Conservation (phyloP, 2,797 vertebrate species). For the Tokudaia muenninki region DNA sequence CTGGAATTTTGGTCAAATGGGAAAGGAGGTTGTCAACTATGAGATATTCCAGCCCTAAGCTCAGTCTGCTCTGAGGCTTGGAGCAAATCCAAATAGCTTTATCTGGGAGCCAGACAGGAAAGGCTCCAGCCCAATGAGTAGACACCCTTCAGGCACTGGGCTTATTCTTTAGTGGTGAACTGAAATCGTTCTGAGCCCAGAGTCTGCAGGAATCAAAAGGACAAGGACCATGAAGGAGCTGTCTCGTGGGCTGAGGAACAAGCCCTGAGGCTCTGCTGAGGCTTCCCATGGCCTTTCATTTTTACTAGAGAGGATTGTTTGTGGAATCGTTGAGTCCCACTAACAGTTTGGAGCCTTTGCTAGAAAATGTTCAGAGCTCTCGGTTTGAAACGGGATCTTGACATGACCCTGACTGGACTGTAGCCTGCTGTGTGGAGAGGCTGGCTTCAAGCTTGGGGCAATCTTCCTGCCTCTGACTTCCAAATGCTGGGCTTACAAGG, state of each 20-base stretch:
- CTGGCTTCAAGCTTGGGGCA: not conserved
- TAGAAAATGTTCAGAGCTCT: slow-evolving; percentile 47
- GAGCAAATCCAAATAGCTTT: slow-evolving; percentile 28
- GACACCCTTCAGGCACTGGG: not conserved
- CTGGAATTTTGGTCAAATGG: not conserved
- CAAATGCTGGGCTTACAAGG: not conserved
- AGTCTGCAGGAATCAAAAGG: not conserved
- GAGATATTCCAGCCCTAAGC: not conserved
- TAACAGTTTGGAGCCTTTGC: slow-evolving; percentile 18
- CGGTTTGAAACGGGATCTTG: not conserved
- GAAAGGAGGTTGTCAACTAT: not conserved
- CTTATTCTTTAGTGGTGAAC: slow-evolving; percentile 44
- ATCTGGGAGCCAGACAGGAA: not conserved
- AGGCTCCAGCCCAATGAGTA: not conserved
- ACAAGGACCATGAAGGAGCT: not conserved
- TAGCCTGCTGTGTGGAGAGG: not conserved
- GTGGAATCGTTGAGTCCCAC: slow-evolving; percentile 5
- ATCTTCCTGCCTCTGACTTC: not conserved
- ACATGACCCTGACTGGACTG: too few species aligned
- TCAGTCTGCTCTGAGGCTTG: slow-evolving; percentile 4
- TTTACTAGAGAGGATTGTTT: not conserved
- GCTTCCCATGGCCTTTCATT: not conserved
- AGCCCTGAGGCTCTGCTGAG: slow-evolving; percentile 1
- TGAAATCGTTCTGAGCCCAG: not conserved
- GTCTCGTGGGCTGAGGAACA: not conserved